phyloP scores from a whole-genome alignment of 2,888 invertebrate genomes.

The Noctua janthina region DNA sequence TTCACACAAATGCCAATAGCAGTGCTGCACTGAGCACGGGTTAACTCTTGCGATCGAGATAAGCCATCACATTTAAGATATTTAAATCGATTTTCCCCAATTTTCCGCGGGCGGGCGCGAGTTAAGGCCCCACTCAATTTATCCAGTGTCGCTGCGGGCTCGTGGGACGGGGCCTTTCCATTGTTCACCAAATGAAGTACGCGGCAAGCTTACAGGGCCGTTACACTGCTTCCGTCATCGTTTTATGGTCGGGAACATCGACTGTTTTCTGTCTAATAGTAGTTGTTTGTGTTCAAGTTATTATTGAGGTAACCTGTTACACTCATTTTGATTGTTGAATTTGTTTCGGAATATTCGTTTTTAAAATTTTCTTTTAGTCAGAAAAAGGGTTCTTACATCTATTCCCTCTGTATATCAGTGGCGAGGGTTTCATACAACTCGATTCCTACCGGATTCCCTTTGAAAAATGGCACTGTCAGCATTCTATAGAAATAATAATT shows the following conservation, averaged over 20 bases:
- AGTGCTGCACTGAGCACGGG: slow-evolving; percentile 70
- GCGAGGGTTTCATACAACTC: too few relatives aligned
- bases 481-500: too few relatives aligned
- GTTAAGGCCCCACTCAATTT: slow-evolving; percentile 87
- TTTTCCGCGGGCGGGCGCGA: slow-evolving; percentile 88
- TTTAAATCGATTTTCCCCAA: slow-evolving; percentile 90
- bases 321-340: background rate
- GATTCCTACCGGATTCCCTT: too few relatives aligned
- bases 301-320: slow-evolving; percentile 29
- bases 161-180: slow-evolving; percentile 80
- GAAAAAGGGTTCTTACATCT: background rate
- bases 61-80: slow-evolving; percentile 89
- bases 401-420: background rate
- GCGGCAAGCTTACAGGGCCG: slow-evolving; percentile 82
- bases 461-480: too few relatives aligned
- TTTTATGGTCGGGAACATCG: slow-evolving; percentile 72
- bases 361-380: background rate
- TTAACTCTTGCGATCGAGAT: slow-evolving; percentile 85
- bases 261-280: slow-evolving; percentile 63
- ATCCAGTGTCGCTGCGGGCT: slow-evolving; percentile 86
- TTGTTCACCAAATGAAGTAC: slow-evolving; percentile 90
- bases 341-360: background rate
- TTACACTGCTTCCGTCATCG: slow-evolving; percentile 83
- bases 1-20: slow-evolving; percentile 67
- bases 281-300: slow-evolving; percentile 33